These are phyloP conservation scores for Littorina saxatilis DNA, from an alignment of 1,140 invertebrate species.

Conservation along the genomic window DNA sequence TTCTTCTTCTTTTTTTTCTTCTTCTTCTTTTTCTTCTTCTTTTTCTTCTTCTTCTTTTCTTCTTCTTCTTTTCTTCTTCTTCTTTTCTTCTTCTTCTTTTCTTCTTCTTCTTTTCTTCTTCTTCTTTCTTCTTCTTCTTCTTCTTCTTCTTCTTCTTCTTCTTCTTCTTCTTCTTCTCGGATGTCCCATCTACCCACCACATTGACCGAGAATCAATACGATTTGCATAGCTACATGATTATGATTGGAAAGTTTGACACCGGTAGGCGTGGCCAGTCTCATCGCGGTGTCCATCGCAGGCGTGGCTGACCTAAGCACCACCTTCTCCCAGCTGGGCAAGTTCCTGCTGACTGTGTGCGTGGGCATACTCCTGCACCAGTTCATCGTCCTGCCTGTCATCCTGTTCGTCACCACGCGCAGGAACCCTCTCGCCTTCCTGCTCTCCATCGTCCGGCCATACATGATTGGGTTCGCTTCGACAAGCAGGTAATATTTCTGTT, in stretches of 20 bases:
- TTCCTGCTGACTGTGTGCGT: conserved; percentile 90
- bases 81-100: too few species aligned
- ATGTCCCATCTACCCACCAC: too few species aligned
- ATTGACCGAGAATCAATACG: too few species aligned
- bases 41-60: too few species aligned
- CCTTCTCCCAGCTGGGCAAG: conserved; percentile 90
- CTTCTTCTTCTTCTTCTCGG: too few species aligned
- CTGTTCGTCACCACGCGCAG: conserved; percentile 89
- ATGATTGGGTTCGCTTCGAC: conserved; percentile 95
- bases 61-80: too few species aligned
- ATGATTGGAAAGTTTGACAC: conserved; percentile 85
- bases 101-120: too few species aligned
- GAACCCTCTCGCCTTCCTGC: conserved; percentile 93
- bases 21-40: too few species aligned
- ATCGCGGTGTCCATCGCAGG: conserved; percentile 93
- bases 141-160: too few species aligned
- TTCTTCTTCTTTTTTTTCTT: too few species aligned
- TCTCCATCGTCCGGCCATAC: conserved; percentile 88
- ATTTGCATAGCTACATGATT: neutral
- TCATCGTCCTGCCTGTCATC: conserved; percentile 89
- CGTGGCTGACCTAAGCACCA: conserved; percentile 85
- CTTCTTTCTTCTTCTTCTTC: too few species aligned
- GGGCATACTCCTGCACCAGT: conserved; percentile 92
- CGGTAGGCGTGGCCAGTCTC: conserved; percentile 92
- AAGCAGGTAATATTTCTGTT: conserved; percentile 80